These are phyloP conservation scores for Papilio polytes DNA, from an alignment of 1,140 invertebrate species.

Conservation along the genomic window DNA sequence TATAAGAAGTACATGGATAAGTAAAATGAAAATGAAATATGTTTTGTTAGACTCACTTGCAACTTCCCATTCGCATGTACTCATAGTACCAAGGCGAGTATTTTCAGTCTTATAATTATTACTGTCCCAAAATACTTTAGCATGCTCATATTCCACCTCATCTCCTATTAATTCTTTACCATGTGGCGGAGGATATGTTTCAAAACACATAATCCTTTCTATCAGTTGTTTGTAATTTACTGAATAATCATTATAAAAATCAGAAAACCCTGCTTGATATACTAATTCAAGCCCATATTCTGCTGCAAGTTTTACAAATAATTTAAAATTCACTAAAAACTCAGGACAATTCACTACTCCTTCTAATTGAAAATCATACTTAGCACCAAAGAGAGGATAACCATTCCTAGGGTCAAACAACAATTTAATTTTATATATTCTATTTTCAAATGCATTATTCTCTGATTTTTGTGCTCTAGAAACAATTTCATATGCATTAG, in stretches of 20 bases:
- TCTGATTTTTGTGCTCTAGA: constrained; percentile 85
- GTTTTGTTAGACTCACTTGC: constrained; percentile 86
- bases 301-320: constrained; percentile 92
- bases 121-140: constrained; percentile 85
- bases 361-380: constrained; percentile 98
- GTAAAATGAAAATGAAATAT: not conserved
- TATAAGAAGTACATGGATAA: constrained; percentile 39
- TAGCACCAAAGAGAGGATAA: constrained; percentile 96
- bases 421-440: constrained; percentile 93
- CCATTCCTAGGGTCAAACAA: constrained; percentile 88
- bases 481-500: constrained; percentile 96
- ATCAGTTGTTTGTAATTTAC: constrained; percentile 87
- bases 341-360: constrained; percentile 99
- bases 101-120: constrained; percentile 70
- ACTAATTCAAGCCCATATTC: constrained; percentile 93
- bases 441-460: constrained; percentile 92
- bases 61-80: constrained; percentile 96
- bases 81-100: constrained; percentile 90
- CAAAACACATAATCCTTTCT: constrained; percentile 89
- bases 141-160: constrained; percentile 90
- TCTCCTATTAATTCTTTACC: constrained; percentile 85
- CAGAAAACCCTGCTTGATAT: constrained; percentile 89
- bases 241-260: constrained; percentile 90
- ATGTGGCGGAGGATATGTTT: constrained; percentile 87
- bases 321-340: constrained; percentile 97